phyloP scores from a whole-genome alignment of 2,113 vertebrate genomes.

The Miniopterus natalensis region DNA sequence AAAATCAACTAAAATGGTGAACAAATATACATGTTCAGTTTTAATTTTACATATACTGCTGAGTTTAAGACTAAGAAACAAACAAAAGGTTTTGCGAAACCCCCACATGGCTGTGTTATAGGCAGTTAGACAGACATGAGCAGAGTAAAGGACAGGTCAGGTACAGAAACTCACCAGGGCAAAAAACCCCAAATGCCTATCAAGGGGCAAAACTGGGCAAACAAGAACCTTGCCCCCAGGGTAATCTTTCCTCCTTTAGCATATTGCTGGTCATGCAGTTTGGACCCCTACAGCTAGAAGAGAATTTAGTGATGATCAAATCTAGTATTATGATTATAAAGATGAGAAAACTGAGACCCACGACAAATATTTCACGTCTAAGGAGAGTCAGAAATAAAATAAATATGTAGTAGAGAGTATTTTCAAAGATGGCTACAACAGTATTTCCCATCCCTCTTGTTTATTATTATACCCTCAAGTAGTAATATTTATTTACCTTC shows the following conservation, averaged over 20 bases:
- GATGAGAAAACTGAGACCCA: not conserved
- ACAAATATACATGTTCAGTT: not conserved
- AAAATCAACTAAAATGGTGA: not conserved
- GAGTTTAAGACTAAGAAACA: not conserved
- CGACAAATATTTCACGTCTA: constrained; percentile 9
- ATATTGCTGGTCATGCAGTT: no score
- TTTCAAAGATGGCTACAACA: not conserved
- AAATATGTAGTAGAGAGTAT: not conserved
- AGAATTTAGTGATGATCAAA: not conserved
- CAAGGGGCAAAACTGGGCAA: no score
- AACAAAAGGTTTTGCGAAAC: not conserved
- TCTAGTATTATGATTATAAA: not conserved
- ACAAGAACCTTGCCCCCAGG: no score
- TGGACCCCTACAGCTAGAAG: not conserved
- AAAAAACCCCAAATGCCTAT: no score
- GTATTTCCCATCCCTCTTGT: not conserved
- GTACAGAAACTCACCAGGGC: no score
- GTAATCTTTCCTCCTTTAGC: no score
- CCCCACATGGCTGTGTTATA: no score
- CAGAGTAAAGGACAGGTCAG: no score
- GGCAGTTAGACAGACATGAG: no score
- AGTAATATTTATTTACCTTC: not conserved
- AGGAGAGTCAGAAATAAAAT: not conserved
- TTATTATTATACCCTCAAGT: not conserved
- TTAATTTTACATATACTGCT: not conserved